Evolutionary conservation across 2,113 vertebrate species (phyloP).

Genomic region (Neoarius graeffei): DNA sequence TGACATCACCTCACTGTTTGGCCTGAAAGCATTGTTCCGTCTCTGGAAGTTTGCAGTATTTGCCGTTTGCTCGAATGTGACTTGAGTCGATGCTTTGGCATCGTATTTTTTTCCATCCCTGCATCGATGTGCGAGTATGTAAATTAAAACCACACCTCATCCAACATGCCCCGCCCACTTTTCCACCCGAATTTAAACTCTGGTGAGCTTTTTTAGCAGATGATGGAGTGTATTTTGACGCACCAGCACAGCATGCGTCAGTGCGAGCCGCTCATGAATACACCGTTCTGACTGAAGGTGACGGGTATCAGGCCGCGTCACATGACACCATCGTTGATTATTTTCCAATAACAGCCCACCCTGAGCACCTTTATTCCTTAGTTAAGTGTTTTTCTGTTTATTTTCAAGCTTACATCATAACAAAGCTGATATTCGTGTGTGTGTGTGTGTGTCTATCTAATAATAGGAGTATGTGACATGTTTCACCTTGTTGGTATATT

Average conservation of each 20-base stretch:
- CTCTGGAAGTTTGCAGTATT: too few species aligned
- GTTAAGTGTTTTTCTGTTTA: background rate
- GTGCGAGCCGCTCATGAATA: background rate
- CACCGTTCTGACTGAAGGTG: background rate
- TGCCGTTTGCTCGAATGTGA: too few species aligned
- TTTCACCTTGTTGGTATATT: background rate
- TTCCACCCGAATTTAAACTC: background rate
- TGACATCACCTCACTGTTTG: too few species aligned
- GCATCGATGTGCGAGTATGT: too few species aligned
- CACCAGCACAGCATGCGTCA: background rate
- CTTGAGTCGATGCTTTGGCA: too few species aligned
- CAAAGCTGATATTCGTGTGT: background rate
- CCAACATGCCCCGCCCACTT: too few species aligned
- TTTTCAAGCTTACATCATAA: background rate
- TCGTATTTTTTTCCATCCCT: too few species aligned
- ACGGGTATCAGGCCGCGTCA: background rate
- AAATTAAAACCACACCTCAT: too few species aligned
- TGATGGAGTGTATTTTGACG: background rate
- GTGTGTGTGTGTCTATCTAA: background rate
- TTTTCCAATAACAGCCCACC: background rate
- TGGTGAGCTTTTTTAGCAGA: background rate
- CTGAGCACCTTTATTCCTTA: background rate
- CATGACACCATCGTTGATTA: background rate
- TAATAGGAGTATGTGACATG: background rate
- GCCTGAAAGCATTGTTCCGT: too few species aligned